phyloP scores from a whole-genome alignment of 2,888 invertebrate genomes.

The Aromia moschata region DNA sequence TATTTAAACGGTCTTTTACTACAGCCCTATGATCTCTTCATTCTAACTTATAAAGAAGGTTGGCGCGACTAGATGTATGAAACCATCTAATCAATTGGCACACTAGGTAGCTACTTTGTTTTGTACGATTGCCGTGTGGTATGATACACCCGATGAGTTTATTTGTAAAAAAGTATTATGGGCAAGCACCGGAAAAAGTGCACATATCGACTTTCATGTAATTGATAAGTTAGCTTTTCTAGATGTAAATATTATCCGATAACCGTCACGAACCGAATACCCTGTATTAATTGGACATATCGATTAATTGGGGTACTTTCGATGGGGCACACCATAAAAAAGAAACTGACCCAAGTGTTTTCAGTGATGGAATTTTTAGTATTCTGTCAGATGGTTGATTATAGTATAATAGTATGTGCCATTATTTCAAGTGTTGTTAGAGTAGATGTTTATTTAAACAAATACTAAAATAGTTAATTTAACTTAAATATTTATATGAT shows the following conservation, averaged over 20 bases:
- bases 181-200: constrained; percentile 44
- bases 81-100: constrained; percentile 12
- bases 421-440: constrained; percentile 61
- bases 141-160: constrained; percentile 18
- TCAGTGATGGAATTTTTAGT: constrained; percentile 62
- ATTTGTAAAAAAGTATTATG: constrained; percentile 45
- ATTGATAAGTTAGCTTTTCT: constrained; percentile 46
- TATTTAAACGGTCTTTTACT: constrained; percentile 8
- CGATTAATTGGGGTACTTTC: constrained; percentile 10
- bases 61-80: constrained; percentile 7
- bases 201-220: constrained; percentile 49
- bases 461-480: constrained; percentile 58
- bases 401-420: constrained; percentile 59
- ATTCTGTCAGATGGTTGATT: constrained; percentile 60
- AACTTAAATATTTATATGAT: constrained; percentile 55
- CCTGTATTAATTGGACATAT: too few relatives aligned
- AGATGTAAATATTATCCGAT: constrained; percentile 47
- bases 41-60: constrained; percentile 5
- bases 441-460: constrained; percentile 60
- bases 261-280: constrained; percentile 31
- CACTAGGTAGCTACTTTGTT: constrained; percentile 22
- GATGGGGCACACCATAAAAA: constrained; percentile 39
- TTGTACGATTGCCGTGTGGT: constrained; percentile 20
- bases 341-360: constrained; percentile 50
- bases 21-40: constrained; percentile 17